Base-by-base conservation (phyloP, 2,888 invertebrate species). In the Tachystola acroxantha region DNA sequence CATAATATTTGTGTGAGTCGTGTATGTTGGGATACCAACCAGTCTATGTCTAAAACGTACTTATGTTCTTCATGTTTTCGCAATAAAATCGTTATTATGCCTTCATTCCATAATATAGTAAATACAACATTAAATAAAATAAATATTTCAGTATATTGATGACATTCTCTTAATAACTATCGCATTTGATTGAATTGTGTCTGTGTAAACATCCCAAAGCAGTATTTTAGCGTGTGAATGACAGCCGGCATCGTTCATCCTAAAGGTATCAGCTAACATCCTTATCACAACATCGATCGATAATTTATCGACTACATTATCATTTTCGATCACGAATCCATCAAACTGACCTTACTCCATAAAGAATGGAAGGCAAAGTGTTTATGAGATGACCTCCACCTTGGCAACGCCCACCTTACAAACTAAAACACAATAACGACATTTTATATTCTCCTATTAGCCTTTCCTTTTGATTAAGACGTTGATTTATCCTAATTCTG, bases 301-400 rank as follows among this genome's bases (percentile, higher is more conserved):
- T 30, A 10, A 22, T 35, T 41, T 52, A 54, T 50, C 43, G 42
- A 39, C 31, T 39, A 39, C 36, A 56, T 46, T 43, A 46, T 45
- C 47, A 47, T 43, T 44, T 44, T 36, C 40, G 34, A 50, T 45
- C 48, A 45, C 39, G 42, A 46, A 44, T 51, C 50, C 55, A 67
- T 65, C 67, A 54, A 66, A 81, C 81, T 78, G 68, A 88, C 88
- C 87, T 87, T 78, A 65, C 64, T 72, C 71, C 78, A 79, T 53
- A 79, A 64, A 50, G 63, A 60, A 62, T 78, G 71, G 62, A 71
- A 81, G 48, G 77, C 72, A 73, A 77, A 73, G 58, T 74, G 76
- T 67, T 81, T 87, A 76, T 82, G 79, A 49, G 86, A 87, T 48
- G 85, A 80, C 50, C 88, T 79, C 87, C 88, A 88, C 58, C 87